Percentiles rank a stretch among this genome's conserved stretches.
Conservation (phyloP, 2,113 vertebrate species). For the Rhabdomys dilectus region DNA sequence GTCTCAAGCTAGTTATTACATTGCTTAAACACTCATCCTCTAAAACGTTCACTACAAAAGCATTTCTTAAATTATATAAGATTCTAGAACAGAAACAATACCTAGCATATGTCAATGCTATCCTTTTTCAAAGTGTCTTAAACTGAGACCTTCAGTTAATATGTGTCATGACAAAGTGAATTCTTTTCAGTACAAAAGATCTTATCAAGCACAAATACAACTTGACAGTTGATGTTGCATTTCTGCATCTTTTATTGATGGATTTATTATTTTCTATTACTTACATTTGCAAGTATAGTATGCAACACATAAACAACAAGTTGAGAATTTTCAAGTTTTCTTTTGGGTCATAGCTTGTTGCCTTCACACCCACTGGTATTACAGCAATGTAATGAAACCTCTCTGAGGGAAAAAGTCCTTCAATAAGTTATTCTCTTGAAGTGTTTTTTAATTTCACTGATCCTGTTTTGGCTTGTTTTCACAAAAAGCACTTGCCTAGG, state of each 20-base stretch:
- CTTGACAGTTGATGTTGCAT: background rate
- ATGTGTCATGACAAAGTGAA: background rate
- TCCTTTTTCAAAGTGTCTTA: constrained; percentile 39
- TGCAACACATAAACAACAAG: background rate
- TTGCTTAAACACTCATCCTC: background rate
- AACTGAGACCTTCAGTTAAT: background rate
- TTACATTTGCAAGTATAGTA: background rate
- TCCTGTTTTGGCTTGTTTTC: constrained; percentile 26
- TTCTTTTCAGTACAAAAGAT: constrained; percentile 19
- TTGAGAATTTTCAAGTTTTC: constrained; percentile 23
- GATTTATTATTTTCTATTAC: background rate
- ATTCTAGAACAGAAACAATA: background rate
- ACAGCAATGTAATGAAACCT: background rate
- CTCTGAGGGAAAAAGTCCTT: background rate
- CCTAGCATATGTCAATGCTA: background rate
- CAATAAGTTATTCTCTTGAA: background rate
- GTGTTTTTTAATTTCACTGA: background rate
- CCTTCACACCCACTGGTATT: background rate
- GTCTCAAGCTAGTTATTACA: background rate
- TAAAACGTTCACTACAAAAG: background rate
- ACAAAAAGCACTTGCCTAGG: background rate
- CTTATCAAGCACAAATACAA: background rate
- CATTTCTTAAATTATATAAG: background rate
- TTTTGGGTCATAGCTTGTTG: constrained; percentile 22
- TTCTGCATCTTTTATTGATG: constrained; percentile 16